These are phyloP conservation scores for Argyra leucocephala DNA, from an alignment of 2,888 invertebrate genomes.

Conservation along the genomic window DNA sequence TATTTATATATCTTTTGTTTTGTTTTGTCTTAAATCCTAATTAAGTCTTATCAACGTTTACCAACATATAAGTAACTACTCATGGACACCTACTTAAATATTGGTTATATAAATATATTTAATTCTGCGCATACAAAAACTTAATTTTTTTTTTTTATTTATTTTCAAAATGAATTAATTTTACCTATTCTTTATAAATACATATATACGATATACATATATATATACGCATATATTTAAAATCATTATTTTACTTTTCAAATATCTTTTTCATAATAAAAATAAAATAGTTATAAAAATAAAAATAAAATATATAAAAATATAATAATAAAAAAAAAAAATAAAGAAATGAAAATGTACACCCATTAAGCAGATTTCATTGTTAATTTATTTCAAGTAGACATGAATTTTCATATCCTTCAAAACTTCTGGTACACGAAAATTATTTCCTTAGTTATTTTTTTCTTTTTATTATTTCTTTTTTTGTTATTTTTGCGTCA, in stretches of 20 bases:
- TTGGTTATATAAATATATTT: too few relatives aligned
- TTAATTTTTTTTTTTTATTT: too few relatives aligned
- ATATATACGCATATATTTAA: neutral
- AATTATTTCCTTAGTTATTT: neutral
- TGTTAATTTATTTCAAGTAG: conserved; percentile 1
- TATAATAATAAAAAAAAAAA: neutral
- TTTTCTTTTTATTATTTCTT: too few relatives aligned
- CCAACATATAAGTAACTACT: too few relatives aligned
- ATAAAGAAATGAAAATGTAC: neutral
- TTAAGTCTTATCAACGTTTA: too few relatives aligned
- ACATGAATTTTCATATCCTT: neutral
- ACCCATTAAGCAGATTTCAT: neutral
- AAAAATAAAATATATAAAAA: neutral
- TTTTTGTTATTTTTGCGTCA: neutral
- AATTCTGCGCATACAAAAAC: too few relatives aligned
- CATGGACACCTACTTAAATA: too few relatives aligned
- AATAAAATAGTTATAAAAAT: neutral
- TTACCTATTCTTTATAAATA: too few relatives aligned
- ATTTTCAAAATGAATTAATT: too few relatives aligned
- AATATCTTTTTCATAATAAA: neutral
- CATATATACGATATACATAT: too few relatives aligned
- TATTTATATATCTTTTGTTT: too few relatives aligned
- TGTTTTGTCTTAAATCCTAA: too few relatives aligned
- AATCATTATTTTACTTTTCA: neutral
- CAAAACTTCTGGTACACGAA: neutral